Evolutionary conservation across 1,140 invertebrate genomes (phyloP), one percentile per base, ranked within the genome.

Genomic region (Temnothorax longispinosus): DNA sequence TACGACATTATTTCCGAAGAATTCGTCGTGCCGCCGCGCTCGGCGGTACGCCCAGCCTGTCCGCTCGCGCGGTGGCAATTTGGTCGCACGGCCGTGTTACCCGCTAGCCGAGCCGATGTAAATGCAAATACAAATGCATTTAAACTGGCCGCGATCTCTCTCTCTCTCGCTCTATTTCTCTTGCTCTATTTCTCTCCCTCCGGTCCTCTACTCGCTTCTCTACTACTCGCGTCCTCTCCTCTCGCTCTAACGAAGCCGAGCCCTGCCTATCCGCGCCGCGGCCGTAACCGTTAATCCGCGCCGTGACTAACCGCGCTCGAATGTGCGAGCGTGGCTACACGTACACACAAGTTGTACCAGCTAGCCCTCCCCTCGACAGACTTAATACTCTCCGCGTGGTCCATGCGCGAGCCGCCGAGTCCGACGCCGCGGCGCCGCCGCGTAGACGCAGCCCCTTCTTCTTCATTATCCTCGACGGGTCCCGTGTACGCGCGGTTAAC

Each of bases 101-200:
- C 52, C 89, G 89, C 81, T 88, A 75, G 89, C 67, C 72, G 60
- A 89, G 44, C 71, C 84, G 90, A 90, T 91, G 89, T 91, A 91
- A 91, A 91, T 91, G 90, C 90, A 91, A 90, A 90, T 91, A 90
- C 89, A 87, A 90, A 88, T 88, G 89, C 90, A 88, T 91, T 91
- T 91, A 91, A 90, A 91, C 64, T 62, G 41, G 27, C 60, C 58
- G 47, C 60, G 35, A 18, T 50, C 35, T 35, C 72, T 62, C 41
- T 13, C 38, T 60, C 35, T 27, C 35, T 67, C 52, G 11, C 27
- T 15, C 4, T 21, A 38, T 7, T 18, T 27, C 15, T 38, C 44
- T 64, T n/a, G 11, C 27, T 15, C 4, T 21, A 38, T 7, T 18
- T 27, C 15, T 38, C 44, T 64, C 50, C 13, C 50, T 13, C 7